Evolutionary conservation across 2,888 invertebrate genomes (phyloP).

Genomic region (Toxonevra muliebris): DNA sequence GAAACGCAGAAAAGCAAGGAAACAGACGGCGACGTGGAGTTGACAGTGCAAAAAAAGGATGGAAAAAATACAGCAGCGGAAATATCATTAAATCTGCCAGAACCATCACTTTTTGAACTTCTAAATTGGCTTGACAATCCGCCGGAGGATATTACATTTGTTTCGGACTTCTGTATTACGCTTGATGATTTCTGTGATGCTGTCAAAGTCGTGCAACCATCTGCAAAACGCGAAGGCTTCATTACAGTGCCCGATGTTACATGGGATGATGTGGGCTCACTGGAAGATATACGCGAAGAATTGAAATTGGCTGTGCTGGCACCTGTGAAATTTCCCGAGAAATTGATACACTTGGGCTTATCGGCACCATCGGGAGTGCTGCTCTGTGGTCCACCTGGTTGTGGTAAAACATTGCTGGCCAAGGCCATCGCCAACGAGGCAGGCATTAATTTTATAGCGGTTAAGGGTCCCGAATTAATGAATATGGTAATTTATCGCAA

Average conservation of each 20-base stretch:
- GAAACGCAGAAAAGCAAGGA: conserved; percentile 4
- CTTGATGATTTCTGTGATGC: conserved; percentile 82
- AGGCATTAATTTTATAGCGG: conserved; percentile 97
- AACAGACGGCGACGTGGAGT: conserved; percentile 45
- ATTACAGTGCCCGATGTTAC: conserved; percentile 96
- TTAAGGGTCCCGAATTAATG: conserved; percentile 96
- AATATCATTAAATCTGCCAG: conserved; percentile 47
- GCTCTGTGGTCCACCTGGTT: conserved; percentile 96
- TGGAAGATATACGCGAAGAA: conserved; percentile 87
- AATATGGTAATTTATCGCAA: conserved; percentile 81
- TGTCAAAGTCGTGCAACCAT: conserved; percentile 85
- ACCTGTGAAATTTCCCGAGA: conserved; percentile 87
- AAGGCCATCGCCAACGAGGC: conserved; percentile 99
- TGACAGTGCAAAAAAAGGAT: neutral
- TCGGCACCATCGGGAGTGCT: conserved; percentile 88
- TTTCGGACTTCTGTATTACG: conserved; percentile 74
- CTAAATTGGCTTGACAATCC: conserved; percentile 74
- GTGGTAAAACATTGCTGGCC: conserved; percentile 94
- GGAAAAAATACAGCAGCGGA: conserved; percentile 37
- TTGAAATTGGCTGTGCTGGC: conserved; percentile 91
- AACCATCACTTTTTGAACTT: conserved; percentile 68
- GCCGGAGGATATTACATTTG: conserved; percentile 71
- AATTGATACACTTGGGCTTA: conserved; percentile 81
- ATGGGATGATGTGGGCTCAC: conserved; percentile 96
- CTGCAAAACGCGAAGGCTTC: conserved; percentile 96